Evolutionary conservation across 2,888 invertebrate genomes (phyloP).

Genomic region (Leptopilina drosophilae): DNA sequence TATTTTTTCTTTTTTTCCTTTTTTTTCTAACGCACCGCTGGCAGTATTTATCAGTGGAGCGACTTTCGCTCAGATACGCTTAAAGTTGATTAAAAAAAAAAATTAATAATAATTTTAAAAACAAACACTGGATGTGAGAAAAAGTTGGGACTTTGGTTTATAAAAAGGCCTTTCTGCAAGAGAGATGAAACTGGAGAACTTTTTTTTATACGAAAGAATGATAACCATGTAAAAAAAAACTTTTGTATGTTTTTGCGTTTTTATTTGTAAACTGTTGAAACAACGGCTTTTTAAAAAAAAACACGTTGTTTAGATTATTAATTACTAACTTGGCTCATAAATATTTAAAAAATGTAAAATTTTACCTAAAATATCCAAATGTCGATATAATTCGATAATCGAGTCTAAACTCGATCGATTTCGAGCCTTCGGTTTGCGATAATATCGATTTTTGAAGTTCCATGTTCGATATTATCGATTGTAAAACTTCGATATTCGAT

Average conservation of each 20-base stretch:
- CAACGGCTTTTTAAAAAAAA: neutral
- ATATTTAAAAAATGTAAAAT: neutral
- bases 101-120: neutral
- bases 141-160: slow-evolving; percentile 6
- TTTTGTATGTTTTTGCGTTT: slow-evolving; percentile 22
- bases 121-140: slow-evolving; percentile 5
- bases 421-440: no score
- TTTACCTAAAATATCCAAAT: neutral
- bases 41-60: slow-evolving; percentile 41
- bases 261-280: slow-evolving; percentile 23
- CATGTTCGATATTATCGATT: no score
- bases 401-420: no score
- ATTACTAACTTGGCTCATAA: slow-evolving; percentile 4
- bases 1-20: slow-evolving; percentile 16
- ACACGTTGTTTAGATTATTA: slow-evolving; percentile 25
- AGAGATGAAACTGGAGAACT: slow-evolving; percentile 9
- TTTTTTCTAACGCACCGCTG: slow-evolving; percentile 38
- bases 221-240: neutral
- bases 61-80: slow-evolving; percentile 40
- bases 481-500: no score
- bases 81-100: slow-evolving; percentile 11
- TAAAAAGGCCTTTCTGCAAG: neutral
- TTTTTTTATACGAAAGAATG: slow-evolving; percentile 34
- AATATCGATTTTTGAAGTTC: no score
- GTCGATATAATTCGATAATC: neutral